Conservation (phyloP, 2,888 invertebrate genomes). For the Achlya flavicornis region DNA sequence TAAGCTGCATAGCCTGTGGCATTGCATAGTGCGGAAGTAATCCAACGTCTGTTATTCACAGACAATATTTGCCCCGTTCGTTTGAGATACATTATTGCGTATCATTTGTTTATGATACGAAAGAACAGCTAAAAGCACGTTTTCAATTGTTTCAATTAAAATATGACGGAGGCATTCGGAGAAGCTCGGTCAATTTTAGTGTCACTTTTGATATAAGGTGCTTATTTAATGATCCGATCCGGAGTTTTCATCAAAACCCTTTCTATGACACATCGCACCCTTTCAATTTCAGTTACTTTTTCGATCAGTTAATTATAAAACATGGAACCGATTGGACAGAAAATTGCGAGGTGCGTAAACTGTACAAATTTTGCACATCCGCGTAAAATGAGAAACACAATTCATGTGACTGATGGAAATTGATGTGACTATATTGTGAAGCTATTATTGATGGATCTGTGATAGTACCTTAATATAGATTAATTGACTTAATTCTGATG, state of each 20-base stretch:
- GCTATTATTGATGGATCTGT: not conserved
- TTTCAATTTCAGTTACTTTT: not conserved
- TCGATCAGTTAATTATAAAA: not conserved
- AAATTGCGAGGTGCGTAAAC: too few species aligned
- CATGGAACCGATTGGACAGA: not conserved
- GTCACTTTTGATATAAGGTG: not conserved
- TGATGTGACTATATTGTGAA: not conserved
- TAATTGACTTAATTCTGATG: too few species aligned
- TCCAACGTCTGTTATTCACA: not conserved
- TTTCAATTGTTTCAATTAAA: not conserved
- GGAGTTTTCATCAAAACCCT: not conserved
- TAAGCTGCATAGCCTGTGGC: conserved; percentile 11
- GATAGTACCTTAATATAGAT: too few species aligned
- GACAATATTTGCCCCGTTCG: not conserved
- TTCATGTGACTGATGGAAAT: not conserved
- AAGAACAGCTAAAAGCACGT: not conserved
- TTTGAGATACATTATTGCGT: not conserved
- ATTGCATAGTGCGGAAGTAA: conserved; percentile 9
- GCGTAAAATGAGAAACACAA: not conserved
- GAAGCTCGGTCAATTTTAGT: not conserved
- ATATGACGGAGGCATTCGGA: not conserved
- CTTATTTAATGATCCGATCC: not conserved
- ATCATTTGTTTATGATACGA: not conserved
- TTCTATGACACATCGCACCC: too few species aligned
- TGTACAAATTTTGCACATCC: not conserved